Conservation (phyloP, 2,888 invertebrate species). For the Helobdella robusta region DNA sequence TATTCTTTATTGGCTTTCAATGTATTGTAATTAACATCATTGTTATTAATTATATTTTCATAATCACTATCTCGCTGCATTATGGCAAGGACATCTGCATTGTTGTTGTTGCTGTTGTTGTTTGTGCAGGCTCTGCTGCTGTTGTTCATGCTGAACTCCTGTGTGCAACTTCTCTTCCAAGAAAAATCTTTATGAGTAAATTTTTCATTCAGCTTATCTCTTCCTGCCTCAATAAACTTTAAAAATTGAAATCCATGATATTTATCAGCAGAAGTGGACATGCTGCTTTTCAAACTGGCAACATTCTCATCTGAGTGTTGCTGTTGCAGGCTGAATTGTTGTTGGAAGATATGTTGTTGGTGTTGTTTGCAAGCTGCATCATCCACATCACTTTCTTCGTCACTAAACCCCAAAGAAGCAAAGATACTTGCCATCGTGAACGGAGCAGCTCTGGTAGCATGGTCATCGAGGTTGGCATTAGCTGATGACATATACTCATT, state of each 20-base stretch:
- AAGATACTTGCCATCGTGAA: constrained; percentile 82
- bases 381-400: constrained; percentile 54
- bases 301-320: not conserved
- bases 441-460: constrained; percentile 48
- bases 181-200: constrained; percentile 20
- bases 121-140: not conserved
- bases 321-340: too few species aligned
- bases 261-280: not conserved
- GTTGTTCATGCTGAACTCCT: not conserved
- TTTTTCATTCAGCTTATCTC: constrained; percentile 23
- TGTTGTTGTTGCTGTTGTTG: constrained; percentile 9
- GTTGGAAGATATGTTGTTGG: not conserved
- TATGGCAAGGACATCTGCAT: not conserved
- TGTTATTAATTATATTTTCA: too few species aligned
- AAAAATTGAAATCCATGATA: constrained; percentile 16
- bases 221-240: constrained; percentile 14
- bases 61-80: not conserved
- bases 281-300: not conserved
- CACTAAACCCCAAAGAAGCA: constrained; percentile 59
- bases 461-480: constrained; percentile 40
- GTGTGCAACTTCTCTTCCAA: constrained; percentile 14
- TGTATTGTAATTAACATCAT: too few species aligned
- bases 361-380: not conserved
- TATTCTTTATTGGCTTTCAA: too few species aligned
- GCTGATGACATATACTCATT: constrained; percentile 36